A percentile compares a stretch with the other conserved stretches of the same genome.
Evolutionary conservation across 2,888 invertebrate genomes (phyloP).

Genomic region (Horisme vitalbata): DNA sequence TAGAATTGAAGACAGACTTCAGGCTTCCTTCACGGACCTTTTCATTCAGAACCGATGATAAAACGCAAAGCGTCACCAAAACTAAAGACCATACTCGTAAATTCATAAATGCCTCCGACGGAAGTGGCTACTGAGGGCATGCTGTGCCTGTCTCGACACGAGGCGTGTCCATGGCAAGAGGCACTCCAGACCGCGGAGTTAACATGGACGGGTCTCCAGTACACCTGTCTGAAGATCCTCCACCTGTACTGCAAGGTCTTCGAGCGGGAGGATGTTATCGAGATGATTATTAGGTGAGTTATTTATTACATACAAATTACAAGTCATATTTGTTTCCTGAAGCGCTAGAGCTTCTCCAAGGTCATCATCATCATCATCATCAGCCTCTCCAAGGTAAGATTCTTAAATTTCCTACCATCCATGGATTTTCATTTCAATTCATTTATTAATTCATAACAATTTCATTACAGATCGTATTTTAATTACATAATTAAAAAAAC

Average conservation of each 20-base stretch:
- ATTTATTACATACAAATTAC: too few relatives aligned
- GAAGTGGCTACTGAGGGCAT: constrained; percentile 74
- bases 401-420: too few relatives aligned
- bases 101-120: constrained; percentile 76
- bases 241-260: constrained; percentile 95
- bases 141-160: constrained; percentile 85
- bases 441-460: too few relatives aligned
- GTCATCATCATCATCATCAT: too few relatives aligned
- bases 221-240: constrained; percentile 91
- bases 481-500: too few relatives aligned
- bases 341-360: too few relatives aligned
- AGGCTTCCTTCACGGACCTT: constrained; percentile 14
- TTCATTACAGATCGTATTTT: too few relatives aligned
- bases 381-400: too few relatives aligned
- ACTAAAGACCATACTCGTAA: constrained; percentile 25
- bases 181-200: constrained; percentile 80
- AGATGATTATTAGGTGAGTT: constrained; percentile 90
- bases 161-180: constrained; percentile 84
- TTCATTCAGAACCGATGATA: constrained; percentile 5
- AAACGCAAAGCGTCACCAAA: constrained; percentile 23
- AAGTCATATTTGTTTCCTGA: too few relatives aligned
- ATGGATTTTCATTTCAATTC: too few relatives aligned
- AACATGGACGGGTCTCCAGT: constrained; percentile 92
- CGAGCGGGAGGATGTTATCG: constrained; percentile 90
- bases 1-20: background rate